A percentile compares a stretch with the other conserved stretches of the same genome.
Evolutionary conservation across 2,888 invertebrate genomes (phyloP).

Genomic region (Eristalis arbustorum): DNA sequence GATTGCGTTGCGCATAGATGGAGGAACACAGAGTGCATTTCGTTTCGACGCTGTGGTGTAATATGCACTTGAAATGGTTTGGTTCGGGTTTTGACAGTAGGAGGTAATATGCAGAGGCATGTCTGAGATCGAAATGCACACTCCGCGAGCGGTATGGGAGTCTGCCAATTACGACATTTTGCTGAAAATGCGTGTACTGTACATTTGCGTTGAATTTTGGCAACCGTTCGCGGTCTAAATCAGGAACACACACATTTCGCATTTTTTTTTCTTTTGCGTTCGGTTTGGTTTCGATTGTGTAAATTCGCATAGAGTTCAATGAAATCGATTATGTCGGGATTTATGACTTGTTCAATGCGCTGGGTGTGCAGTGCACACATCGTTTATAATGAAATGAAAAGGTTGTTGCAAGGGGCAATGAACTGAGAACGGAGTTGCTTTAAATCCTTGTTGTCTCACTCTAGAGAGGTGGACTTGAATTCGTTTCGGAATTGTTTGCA

Average conservation of each 20-base stretch:
- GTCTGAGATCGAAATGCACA: slow-evolving; percentile 51
- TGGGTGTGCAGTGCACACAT: background rate
- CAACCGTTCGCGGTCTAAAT: slow-evolving; percentile 52
- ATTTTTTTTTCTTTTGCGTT: background rate
- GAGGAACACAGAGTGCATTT: slow-evolving; percentile 39
- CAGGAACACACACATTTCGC: slow-evolving; percentile 35
- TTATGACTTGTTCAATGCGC: background rate
- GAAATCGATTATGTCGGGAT: slow-evolving; percentile 57
- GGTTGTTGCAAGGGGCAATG: background rate
- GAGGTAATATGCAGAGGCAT: slow-evolving; percentile 61
- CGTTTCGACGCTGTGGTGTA: slow-evolving; percentile 51
- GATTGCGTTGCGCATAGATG: slow-evolving; percentile 40
- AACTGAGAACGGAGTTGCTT: background rate
- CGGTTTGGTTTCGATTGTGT: slow-evolving; percentile 15
- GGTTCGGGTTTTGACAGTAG: slow-evolving; percentile 57
- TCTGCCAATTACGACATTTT: slow-evolving; percentile 65
- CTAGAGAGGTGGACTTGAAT: background rate
- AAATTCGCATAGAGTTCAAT: slow-evolving; percentile 60
- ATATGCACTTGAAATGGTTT: slow-evolving; percentile 69
- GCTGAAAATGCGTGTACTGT: slow-evolving; percentile 65
- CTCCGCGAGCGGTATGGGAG: slow-evolving; percentile 24
- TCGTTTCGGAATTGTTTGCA: background rate
- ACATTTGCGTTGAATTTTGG: slow-evolving; percentile 64
- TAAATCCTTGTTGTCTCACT: background rate
- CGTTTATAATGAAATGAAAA: background rate